Percentiles rank a stretch among this genome's conserved stretches.
phyloP scores from a whole-genome alignment of 2,113 vertebrate species.

The Panthera leo region DNA sequence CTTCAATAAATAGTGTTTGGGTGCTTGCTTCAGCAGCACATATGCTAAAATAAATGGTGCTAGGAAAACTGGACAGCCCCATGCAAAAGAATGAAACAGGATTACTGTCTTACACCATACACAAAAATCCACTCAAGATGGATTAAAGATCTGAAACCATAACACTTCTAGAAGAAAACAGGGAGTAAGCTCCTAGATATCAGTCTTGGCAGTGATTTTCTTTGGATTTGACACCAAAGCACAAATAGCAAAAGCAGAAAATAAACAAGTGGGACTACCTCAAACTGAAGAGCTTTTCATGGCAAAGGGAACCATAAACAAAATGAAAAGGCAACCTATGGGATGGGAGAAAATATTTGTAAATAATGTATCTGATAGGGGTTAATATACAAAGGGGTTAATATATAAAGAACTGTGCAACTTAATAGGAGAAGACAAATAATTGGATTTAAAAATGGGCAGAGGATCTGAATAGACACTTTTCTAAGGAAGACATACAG shows the following conservation, averaged over 20 bases:
- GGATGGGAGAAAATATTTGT: neutral
- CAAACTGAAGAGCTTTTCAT: neutral
- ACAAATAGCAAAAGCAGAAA: neutral
- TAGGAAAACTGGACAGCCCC: neutral
- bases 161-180: neutral
- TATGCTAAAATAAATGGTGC: neutral
- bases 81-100: neutral
- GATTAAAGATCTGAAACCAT: neutral
- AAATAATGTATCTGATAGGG: neutral
- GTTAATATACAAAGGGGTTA: neutral
- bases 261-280: neutral
- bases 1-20: neutral
- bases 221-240: neutral
- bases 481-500: neutral
- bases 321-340: neutral
- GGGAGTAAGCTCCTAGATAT: neutral
- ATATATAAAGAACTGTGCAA: neutral
- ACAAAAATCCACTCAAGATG: neutral
- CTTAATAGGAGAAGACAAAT: neutral
- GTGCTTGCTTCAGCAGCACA: neutral
- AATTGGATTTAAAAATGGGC: neutral
- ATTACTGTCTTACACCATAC: neutral
- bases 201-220: neutral
- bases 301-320: neutral
- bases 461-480: neutral